Evolutionary conservation across 2,797 vertebrate species (phyloP).

Genomic region (Rhinatrema bivittatum): DNA sequence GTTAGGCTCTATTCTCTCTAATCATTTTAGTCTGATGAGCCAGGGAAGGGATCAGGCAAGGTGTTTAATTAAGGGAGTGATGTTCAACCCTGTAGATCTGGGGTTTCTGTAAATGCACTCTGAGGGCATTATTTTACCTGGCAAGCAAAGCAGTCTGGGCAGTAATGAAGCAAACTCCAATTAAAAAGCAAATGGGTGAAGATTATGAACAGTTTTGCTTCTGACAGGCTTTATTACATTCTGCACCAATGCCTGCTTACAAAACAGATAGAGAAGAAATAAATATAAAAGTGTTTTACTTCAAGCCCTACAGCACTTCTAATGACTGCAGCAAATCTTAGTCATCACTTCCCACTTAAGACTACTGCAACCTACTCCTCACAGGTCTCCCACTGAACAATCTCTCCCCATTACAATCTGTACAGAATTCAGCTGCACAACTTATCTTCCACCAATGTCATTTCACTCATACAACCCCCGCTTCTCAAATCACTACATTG

Average conservation of each 20-base stretch:
- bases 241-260: slow-evolving; percentile 26
- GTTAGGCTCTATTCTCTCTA: slow-evolving; percentile 41
- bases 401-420: too few species aligned
- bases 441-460: too few species aligned
- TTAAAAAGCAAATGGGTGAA: slow-evolving; percentile 49
- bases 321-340: too few species aligned
- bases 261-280: slow-evolving; percentile 7
- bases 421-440: too few species aligned
- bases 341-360: too few species aligned
- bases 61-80: slow-evolving; percentile 48
- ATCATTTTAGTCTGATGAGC: slow-evolving; percentile 43
- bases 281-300: too few species aligned
- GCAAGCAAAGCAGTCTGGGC: slow-evolving; percentile 26
- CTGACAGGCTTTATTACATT: slow-evolving; percentile 44
- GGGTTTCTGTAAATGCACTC: slow-evolving; percentile 47
- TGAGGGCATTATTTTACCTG: slow-evolving; percentile 43
- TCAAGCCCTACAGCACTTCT: too few species aligned
- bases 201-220: slow-evolving; percentile 44
- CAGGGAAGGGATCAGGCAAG: slow-evolving; percentile 30
- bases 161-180: slow-evolving; percentile 54
- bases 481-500: too few species aligned
- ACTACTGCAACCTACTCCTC: too few species aligned
- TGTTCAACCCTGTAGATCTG: slow-evolving; percentile 34
- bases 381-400: too few species aligned
- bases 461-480: too few species aligned